Evolutionary conservation across 2,113 vertebrate genomes (phyloP).

Genomic region (Thymallus thymallus): DNA sequence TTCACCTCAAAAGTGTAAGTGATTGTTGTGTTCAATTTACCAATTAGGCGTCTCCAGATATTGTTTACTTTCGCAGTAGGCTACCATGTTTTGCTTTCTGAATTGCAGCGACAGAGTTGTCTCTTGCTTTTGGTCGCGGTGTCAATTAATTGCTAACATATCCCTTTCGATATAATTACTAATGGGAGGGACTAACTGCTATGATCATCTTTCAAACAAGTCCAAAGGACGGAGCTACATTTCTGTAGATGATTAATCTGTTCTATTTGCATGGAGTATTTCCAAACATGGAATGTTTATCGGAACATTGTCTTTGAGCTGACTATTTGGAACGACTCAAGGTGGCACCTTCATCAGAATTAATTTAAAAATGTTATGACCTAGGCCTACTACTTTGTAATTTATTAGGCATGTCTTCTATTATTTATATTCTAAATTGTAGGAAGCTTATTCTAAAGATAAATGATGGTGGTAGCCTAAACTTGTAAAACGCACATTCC

Average conservation of each 20-base stretch:
- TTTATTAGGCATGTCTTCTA: too few relatives aligned
- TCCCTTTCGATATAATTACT: conserved; percentile 61
- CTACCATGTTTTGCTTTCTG: neutral
- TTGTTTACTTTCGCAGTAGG: neutral
- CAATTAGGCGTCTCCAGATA: neutral
- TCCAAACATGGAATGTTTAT: conserved; percentile 4
- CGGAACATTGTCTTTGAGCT: conserved; percentile 10
- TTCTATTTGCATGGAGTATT: neutral
- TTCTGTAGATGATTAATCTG: neutral
- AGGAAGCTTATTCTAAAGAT: too few relatives aligned
- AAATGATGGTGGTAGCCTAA: too few relatives aligned
- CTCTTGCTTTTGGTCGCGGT: neutral
- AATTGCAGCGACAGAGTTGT: conserved; percentile 11
- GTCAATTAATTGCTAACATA: neutral
- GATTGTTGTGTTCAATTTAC: neutral
- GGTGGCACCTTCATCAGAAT: too few relatives aligned
- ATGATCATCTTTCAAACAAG: neutral
- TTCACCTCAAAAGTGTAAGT: conserved; percentile 46
- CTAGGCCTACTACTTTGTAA: too few relatives aligned
- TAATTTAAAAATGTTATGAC: too few relatives aligned
- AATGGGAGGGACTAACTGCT: conserved; percentile 28
- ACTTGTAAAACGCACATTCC: too few relatives aligned
- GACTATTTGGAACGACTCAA: conserved; percentile 32
- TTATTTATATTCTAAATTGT: too few relatives aligned
- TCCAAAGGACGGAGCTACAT: neutral